Percentiles rank a stretch among this genome's conserved stretches.
Evolutionary conservation across 2,888 invertebrate species (phyloP).

Genomic region (Caenorhabditis sp.): DNA sequence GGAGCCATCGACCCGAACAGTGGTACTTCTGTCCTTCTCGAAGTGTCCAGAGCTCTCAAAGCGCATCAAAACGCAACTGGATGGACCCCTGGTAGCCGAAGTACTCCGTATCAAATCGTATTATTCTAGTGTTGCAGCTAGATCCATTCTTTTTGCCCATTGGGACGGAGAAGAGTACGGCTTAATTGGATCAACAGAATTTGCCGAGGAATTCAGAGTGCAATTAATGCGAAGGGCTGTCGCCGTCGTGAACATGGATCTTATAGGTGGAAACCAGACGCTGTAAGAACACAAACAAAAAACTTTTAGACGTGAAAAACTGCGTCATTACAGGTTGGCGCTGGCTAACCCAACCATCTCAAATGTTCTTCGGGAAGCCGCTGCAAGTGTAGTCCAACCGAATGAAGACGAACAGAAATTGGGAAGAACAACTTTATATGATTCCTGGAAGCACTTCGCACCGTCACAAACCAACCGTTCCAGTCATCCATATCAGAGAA

Average conservation of each 20-base stretch:
- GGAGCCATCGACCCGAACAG: constrained; percentile 80
- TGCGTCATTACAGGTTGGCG: constrained; percentile 59
- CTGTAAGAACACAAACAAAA: too few relatives aligned
- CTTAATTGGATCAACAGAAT: constrained; percentile 81
- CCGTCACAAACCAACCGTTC: constrained; percentile 25
- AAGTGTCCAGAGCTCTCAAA: constrained; percentile 78
- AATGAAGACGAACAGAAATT: constrained; percentile 56
- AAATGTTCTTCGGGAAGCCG: constrained; percentile 78
- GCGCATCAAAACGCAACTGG: constrained; percentile 72
- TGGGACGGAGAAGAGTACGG: constrained; percentile 82
- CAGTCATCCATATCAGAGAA: constrained; percentile 27
- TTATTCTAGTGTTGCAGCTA: constrained; percentile 55
- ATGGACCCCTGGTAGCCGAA: constrained; percentile 80
- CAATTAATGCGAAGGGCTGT: constrained; percentile 79
- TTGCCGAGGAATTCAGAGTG: constrained; percentile 80
- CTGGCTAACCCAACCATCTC: constrained; percentile 78
- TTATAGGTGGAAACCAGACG: constrained; percentile 68
- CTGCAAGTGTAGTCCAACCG: constrained; percentile 77
- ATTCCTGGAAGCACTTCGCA: constrained; percentile 66
- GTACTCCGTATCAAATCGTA: not conserved
- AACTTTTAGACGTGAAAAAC: too few relatives aligned
- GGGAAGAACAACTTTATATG: constrained; percentile 71
- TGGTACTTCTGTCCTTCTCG: constrained; percentile 81
- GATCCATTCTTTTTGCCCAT: constrained; percentile 79
- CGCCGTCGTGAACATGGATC: constrained; percentile 80